phyloP scores from a whole-genome alignment of 2,888 invertebrate species.

The Homarus gammarus region DNA sequence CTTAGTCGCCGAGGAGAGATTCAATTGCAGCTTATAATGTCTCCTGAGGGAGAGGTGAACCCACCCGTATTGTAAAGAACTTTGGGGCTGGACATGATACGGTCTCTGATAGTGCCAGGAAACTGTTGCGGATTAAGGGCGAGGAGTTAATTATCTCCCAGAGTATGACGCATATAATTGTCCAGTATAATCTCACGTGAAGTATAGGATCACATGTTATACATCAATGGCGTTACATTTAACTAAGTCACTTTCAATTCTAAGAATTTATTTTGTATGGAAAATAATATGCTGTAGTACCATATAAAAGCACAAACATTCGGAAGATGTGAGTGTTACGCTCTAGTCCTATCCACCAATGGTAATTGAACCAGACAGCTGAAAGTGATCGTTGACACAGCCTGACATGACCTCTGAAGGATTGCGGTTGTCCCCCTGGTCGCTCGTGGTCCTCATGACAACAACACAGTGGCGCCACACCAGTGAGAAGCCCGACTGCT shows the following conservation, averaged over 20 bases:
- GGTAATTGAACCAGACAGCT: too few relatives aligned
- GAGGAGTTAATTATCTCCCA: background rate
- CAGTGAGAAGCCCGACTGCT: background rate
- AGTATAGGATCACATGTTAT: too few relatives aligned
- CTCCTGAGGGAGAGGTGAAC: constrained; percentile 22
- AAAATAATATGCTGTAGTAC: too few relatives aligned
- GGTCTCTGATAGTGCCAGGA: background rate
- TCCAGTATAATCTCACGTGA: background rate
- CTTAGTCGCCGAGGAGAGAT: constrained; percentile 35
- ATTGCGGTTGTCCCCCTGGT: background rate
- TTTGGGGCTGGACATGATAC: background rate
- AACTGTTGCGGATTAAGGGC: background rate
- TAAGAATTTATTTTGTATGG: too few relatives aligned
- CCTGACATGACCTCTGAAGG: background rate
- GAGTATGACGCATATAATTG: background rate
- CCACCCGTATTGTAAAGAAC: background rate
- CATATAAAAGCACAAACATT: too few relatives aligned
- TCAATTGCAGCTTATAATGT: constrained; percentile 37
- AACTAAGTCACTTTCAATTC: too few relatives aligned
- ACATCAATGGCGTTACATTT: too few relatives aligned
- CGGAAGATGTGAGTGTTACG: too few relatives aligned
- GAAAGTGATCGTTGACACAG: background rate
- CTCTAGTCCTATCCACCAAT: too few relatives aligned
- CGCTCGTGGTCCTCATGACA: constrained; percentile 24
- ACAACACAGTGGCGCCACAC: constrained; percentile 31